Base-by-base conservation (phyloP, 2,113 vertebrate species). In the Collichthys lucidus region DNA sequence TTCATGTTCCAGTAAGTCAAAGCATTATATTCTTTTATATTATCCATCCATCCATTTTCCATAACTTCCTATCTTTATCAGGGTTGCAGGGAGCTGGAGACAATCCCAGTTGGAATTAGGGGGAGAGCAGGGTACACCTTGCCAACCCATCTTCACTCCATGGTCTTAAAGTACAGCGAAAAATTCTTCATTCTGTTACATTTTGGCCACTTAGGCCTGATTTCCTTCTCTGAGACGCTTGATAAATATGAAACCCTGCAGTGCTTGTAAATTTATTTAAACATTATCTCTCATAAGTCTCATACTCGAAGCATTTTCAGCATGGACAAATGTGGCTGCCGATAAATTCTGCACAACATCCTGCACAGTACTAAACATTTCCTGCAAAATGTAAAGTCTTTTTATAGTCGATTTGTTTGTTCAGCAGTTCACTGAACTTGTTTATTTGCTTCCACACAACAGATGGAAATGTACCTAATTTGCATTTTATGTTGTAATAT, bases 381-480 rank as follows among this genome's bases (percentile, higher is more conserved):
- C 29, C 40, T 24, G 24, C n/a, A 52, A 31, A 80, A 15, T 4
- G 0, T 9, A 2, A 78, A 16, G n/a, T 19, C 6, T 44, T 46
- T n/a, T 77, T 12, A 31, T 49, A 19, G 15, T 60, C 59, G 22
- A 59, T 63, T 77, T 67, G 19, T 35, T 74, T 53, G 22, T 22
- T 42, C 20, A 59, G 17, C 24, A 22, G 42, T 65, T 60, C 8
- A 29, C 22, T 59, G 6, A 75, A n/a, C 14, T n/a, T 42, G 46
- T 71, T 80, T 55, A 19, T 59, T 77, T 85, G 10, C 49, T 40
- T 68, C 19, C n/a, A 74, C 15, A 14, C 35, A 29, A 26, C 61
- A 59, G 50, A 64, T 82, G 57, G 52, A 35, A 55, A 67, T 35
- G 15, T 22, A 8, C 20, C 17, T 3, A 4, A 66, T 59, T 44